Conservation (phyloP, 2,888 invertebrate species). For the Spisula subtruncata region DNA sequence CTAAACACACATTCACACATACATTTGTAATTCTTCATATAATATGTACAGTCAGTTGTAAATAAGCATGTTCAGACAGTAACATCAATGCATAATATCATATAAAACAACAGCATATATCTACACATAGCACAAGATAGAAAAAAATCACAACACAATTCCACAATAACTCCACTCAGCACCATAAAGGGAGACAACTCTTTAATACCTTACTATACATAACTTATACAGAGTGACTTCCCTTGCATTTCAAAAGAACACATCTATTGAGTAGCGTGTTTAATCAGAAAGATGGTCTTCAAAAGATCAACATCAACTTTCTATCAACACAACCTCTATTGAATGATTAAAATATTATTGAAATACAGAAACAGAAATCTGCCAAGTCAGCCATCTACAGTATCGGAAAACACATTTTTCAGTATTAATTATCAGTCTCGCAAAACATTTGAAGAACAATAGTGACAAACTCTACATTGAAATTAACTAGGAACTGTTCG, state of each 20-base stretch:
- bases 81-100: slow-evolving; percentile 26
- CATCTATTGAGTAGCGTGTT: not conserved
- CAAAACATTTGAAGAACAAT: too few species aligned
- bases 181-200: slow-evolving; percentile 24
- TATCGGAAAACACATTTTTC: not conserved
- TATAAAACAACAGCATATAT: slow-evolving; percentile 18
- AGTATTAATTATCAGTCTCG: too few species aligned
- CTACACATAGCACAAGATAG: slow-evolving; percentile 17
- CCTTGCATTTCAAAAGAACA: slow-evolving; percentile 19
- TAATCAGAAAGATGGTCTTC: not conserved
- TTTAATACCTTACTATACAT: not conserved
- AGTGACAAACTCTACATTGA: not conserved
- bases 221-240: not conserved
- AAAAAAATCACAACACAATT: slow-evolving; percentile 13
- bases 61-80: slow-evolving; percentile 3
- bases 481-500: not conserved
- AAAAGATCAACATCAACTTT: not conserved
- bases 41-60: slow-evolving; percentile 14
- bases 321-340: not conserved
- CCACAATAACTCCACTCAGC: not conserved
- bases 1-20: not conserved
- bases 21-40: not conserved
- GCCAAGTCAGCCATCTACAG: not conserved
- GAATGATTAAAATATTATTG: not conserved
- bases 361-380: not conserved